A percentile compares a stretch with the other conserved stretches of the same genome.
phyloP scores from a whole-genome alignment of 1,140 invertebrate species.

The Helicorthomorpha holstii region DNA sequence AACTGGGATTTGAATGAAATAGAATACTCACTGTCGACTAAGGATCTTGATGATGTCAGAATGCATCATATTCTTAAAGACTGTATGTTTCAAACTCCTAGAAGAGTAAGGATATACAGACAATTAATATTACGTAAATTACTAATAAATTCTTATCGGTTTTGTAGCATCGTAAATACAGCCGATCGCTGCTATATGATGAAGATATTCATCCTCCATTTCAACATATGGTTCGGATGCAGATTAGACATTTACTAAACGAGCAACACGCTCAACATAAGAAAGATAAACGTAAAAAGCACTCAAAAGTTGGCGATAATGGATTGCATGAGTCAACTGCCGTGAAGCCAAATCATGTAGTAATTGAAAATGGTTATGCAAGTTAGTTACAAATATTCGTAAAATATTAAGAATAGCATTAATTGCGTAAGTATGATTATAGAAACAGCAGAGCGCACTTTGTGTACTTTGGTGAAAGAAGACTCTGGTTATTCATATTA shows the following conservation, averaged over 20 bases:
- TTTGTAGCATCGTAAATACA: slow-evolving; percentile 78
- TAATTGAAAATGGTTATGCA: no score
- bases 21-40: slow-evolving; percentile 77
- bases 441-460: no score
- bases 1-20: slow-evolving; percentile 84
- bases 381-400: no score
- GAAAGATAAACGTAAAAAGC: no score
- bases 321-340: no score
- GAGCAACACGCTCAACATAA: slow-evolving; percentile 57
- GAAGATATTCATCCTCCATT: slow-evolving; percentile 38
- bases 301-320: no score
- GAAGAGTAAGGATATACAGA: slow-evolving; percentile 55
- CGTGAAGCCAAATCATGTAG: no score
- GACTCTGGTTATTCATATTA: no score
- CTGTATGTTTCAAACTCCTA: slow-evolving; percentile 72
- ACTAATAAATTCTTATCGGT: slow-evolving; percentile 3
- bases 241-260: slow-evolving; percentile 64
- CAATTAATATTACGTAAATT: no score
- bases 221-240: slow-evolving; percentile 81
- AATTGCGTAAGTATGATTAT: no score
- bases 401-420: no score
- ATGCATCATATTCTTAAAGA: slow-evolving; percentile 84
- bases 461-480: no score
- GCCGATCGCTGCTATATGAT: slow-evolving; percentile 73
- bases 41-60: slow-evolving; percentile 75